phyloP scores from a whole-genome alignment of 2,113 vertebrate genomes.

The Rhinogobius similis region DNA sequence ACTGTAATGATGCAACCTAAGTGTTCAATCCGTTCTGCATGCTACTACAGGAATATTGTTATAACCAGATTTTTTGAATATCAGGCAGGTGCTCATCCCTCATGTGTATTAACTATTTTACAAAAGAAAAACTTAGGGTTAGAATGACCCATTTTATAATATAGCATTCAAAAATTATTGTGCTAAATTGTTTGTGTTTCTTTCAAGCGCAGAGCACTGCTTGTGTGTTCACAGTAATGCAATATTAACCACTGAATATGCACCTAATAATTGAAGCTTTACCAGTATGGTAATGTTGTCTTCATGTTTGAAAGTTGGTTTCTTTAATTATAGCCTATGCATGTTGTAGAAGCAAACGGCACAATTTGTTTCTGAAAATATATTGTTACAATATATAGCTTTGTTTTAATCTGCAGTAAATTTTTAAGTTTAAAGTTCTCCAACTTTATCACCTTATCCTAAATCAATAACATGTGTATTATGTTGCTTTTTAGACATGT shows the following conservation, averaged over 20 bases:
- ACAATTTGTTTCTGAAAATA: not conserved
- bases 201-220: not conserved
- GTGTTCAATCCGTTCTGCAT: constrained; percentile 62
- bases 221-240: constrained; percentile 21
- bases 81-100: constrained; percentile 19
- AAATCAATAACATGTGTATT: constrained; percentile 48
- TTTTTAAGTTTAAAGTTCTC: constrained; percentile 22
- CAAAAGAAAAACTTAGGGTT: not conserved
- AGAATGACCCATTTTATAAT: not conserved
- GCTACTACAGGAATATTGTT: constrained; percentile 42
- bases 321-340: not conserved
- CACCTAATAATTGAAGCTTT: not conserved
- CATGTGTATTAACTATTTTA: not conserved
- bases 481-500: constrained; percentile 43
- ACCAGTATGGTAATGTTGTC: not conserved
- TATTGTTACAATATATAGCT: constrained; percentile 2
- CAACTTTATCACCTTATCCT: constrained; percentile 9
- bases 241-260: not conserved
- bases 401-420: constrained; percentile 35
- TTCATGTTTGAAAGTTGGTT: not conserved
- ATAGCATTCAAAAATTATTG: not conserved
- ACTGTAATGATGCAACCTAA: constrained; percentile 56
- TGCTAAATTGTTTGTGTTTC: not conserved
- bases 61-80: constrained; percentile 6
- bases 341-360: not conserved